These are phyloP conservation scores for Austrofundulus limnaeus DNA, from an alignment of 2,113 vertebrate genomes.

Conservation along the genomic window DNA sequence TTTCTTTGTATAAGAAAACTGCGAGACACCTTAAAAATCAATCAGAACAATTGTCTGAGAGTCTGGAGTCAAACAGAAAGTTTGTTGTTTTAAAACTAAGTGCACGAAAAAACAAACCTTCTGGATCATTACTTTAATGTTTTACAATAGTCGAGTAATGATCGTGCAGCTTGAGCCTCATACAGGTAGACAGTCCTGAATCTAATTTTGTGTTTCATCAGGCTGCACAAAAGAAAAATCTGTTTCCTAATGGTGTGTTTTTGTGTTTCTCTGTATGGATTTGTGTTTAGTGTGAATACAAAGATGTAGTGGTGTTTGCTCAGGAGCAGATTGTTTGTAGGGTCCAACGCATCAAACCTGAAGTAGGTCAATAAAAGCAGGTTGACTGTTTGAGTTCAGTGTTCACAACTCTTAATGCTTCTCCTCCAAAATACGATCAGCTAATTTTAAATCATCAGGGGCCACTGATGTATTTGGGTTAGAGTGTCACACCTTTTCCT, in stretches of 20 bases:
- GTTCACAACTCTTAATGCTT: slow-evolving; percentile 53
- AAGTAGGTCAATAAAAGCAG: slow-evolving; percentile 74
- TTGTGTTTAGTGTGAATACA: slow-evolving; percentile 7
- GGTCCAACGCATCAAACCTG: slow-evolving; percentile 40
- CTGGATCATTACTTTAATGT: neutral
- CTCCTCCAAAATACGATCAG: slow-evolving; percentile 54
- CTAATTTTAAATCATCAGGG: slow-evolving; percentile 74
- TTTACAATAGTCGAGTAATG: neutral
- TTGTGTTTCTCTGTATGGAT: slow-evolving; percentile 4
- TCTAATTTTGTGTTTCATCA: neutral
- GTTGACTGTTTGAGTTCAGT: slow-evolving; percentile 72
- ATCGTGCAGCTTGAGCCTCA: neutral
- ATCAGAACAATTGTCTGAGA: neutral
- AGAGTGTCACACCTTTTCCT: slow-evolving; percentile 60
- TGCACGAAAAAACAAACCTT: neutral
- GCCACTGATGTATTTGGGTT: slow-evolving; percentile 71
- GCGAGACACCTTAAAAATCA: neutral
- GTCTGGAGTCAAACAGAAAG: neutral
- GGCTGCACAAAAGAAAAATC: neutral
- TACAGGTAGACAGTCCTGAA: neutral
- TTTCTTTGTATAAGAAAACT: neutral
- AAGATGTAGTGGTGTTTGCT: slow-evolving; percentile 41
- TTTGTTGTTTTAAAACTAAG: neutral
- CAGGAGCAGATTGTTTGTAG: slow-evolving; percentile 37
- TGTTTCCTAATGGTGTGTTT: neutral